A percentile compares a stretch with the other conserved stretches of the same genome.
Conservation (phyloP, 2,113 vertebrate genomes). For the Gavialis gangeticus region DNA sequence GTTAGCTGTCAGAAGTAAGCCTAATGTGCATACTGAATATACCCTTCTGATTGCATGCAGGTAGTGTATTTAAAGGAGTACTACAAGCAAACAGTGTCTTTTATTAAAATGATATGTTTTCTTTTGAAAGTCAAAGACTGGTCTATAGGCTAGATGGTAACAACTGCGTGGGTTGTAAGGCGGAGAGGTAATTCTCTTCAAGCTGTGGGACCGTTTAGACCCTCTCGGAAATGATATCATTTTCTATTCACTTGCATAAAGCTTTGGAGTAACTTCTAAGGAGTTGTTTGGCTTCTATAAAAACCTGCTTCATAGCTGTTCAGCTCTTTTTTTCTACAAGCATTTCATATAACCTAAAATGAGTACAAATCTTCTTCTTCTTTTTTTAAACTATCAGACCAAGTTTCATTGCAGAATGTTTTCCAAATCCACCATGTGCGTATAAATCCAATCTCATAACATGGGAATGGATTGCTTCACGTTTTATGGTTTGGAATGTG, state of each 20-base stretch:
- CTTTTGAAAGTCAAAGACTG: no score
- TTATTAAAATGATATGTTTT: background rate
- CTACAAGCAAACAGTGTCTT: background rate
- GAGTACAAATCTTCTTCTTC: background rate
- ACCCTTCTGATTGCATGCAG: rapidly evolving
- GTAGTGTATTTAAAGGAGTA: background rate
- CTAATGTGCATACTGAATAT: rapidly evolving
- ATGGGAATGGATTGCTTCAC: background rate
- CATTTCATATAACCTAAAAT: background rate
- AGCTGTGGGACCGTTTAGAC: background rate
- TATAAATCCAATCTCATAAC: background rate
- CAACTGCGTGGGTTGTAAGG: background rate
- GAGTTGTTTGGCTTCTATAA: background rate
- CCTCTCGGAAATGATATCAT: rapidly evolving
- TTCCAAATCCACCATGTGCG: background rate
- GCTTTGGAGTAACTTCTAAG: background rate
- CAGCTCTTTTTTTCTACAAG: background rate
- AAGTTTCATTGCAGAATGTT: background rate
- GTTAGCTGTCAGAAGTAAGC: background rate
- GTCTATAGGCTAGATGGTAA: no score
- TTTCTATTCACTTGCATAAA: background rate
- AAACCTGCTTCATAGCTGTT: background rate
- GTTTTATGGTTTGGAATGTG: background rate
- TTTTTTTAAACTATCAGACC: background rate
- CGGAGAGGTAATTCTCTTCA: background rate